Evolutionary conservation across 2,797 vertebrate genomes (phyloP), one percentile per base, ranked within the genome.

Genomic region (Microctenopoma steveboyesi): DNA sequence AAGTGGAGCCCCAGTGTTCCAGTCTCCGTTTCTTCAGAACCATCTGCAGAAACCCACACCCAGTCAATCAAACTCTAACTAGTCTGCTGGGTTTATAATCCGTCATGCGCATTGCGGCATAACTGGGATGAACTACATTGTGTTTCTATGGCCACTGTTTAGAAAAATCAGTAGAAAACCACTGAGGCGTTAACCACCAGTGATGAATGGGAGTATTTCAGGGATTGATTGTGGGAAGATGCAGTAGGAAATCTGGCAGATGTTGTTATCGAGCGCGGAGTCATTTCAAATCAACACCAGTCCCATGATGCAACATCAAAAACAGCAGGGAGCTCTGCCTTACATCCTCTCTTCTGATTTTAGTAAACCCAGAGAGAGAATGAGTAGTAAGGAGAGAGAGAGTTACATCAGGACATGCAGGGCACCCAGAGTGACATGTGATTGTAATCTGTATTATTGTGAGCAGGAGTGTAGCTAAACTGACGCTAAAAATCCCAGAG

Each of bases 261-360:
- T 42, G 62, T 28, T 69, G 35, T 69, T 68, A 37, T 64, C 16
- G 59, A 25, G 13, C 12, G 61, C 52, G 61, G 50, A 61, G 57
- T 52, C 47, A 57, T 73, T 74, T 84, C 16, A 78, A 74, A 71
- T 79, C 59, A 72, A 74, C 74, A 74, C 78, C 67, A 72, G 12
- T 63, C 30, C 30, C 53, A 63, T 72, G 61, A 60, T 42, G 69
- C 46, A 60, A 35, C 45, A 67, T 72, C 16, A 50, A 72, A 69
- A 81, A 43, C 76, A 69, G 55, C 57, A 46, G 76, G 53, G 47
- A 50, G 46, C 47, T 33, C 55, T 0, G 10, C 40, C 52, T 59
- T 25, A 0, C 46, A 73, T 61, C 48, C 46, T 18, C 33, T 47
- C 51, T 52, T 74, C 56, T 55, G 25, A 58, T 63, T 60, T 10